These are phyloP conservation scores for Drosophila atripex DNA, from an alignment of 2,888 invertebrate genomes.

Conservation along the genomic window DNA sequence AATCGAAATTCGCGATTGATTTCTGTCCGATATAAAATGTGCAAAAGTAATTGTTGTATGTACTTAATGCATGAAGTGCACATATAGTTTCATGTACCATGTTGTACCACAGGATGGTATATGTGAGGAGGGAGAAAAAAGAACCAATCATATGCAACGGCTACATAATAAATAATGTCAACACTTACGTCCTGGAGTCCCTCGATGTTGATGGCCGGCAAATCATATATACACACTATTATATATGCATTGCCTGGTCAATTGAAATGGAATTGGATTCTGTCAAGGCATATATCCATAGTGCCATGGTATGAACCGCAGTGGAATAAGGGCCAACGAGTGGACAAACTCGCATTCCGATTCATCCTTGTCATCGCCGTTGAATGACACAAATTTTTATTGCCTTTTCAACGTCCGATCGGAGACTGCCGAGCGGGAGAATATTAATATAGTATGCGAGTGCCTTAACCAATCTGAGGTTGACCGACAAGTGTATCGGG, in stretches of 20 bases:
- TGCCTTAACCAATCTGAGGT: slow-evolving; percentile 10
- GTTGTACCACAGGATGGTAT: not conserved
- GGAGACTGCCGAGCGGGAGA: slow-evolving; percentile 7
- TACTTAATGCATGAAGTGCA: not conserved
- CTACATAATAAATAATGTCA: slow-evolving; percentile 78
- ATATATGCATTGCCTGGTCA: slow-evolving; percentile 79
- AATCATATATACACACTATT: slow-evolving; percentile 72
- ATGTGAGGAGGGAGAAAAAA: slow-evolving; percentile 11
- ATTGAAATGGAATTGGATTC: slow-evolving; percentile 80
- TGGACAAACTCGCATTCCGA: not conserved
- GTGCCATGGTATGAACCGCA: slow-evolving; percentile 27
- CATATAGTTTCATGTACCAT: slow-evolving; percentile 7
- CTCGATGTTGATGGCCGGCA: slow-evolving; percentile 50
- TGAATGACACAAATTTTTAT: slow-evolving; percentile 79
- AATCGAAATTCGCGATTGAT: slow-evolving; percentile 19
- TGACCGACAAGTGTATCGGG: slow-evolving; percentile 17
- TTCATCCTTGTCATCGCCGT: slow-evolving; percentile 51
- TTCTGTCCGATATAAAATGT: slow-evolving; percentile 11
- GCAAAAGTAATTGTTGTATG: slow-evolving; percentile 26
- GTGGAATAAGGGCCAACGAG: slow-evolving; percentile 13
- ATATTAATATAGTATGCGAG: slow-evolving; percentile 18
- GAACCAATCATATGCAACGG: slow-evolving; percentile 49
- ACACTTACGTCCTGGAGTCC: slow-evolving; percentile 57
- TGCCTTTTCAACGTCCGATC: slow-evolving; percentile 62
- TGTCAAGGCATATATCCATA: slow-evolving; percentile 56